phyloP scores from a whole-genome alignment of 2,797 vertebrate genomes.

The Choloepus didactylus region DNA sequence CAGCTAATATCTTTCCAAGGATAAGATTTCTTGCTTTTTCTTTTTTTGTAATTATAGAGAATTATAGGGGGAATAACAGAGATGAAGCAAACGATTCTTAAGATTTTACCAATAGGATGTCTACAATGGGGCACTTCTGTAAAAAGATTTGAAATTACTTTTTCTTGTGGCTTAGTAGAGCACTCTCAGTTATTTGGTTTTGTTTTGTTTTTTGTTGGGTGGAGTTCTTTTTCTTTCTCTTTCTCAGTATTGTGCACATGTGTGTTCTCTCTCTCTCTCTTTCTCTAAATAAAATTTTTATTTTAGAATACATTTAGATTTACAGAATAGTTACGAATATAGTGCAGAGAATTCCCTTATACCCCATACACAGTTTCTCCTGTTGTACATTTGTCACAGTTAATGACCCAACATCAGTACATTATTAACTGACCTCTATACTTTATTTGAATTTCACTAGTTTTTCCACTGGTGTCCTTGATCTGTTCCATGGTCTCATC shows the following conservation, averaged over 20 bases:
- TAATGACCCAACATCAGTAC: neutral
- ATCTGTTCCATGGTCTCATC: neutral
- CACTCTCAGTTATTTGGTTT: neutral
- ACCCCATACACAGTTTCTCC: neutral
- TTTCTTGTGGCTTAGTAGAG: neutral
- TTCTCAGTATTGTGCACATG: neutral
- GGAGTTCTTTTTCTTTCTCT: neutral
- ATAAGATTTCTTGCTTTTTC: neutral
- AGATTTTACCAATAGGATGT: neutral
- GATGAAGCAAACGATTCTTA: neutral
- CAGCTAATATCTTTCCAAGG: neutral
- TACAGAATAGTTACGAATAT: neutral
- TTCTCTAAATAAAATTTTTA: neutral
- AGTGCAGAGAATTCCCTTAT: neutral
- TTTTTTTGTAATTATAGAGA: neutral
- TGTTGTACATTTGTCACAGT: neutral
- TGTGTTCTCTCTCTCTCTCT: too few relatives aligned
- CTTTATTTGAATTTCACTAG: neutral
- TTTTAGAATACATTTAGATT: neutral
- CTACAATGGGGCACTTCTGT: neutral
- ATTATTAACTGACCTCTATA: neutral
- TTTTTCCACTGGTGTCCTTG: neutral
- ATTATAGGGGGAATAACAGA: neutral
- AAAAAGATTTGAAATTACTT: too few relatives aligned
- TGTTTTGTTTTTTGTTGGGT: neutral